Percentiles rank a stretch among this genome's conserved stretches.
These are phyloP conservation scores for Slavum lentiscoides DNA, from an alignment of 2,888 invertebrate species.

Conservation along the genomic window DNA sequence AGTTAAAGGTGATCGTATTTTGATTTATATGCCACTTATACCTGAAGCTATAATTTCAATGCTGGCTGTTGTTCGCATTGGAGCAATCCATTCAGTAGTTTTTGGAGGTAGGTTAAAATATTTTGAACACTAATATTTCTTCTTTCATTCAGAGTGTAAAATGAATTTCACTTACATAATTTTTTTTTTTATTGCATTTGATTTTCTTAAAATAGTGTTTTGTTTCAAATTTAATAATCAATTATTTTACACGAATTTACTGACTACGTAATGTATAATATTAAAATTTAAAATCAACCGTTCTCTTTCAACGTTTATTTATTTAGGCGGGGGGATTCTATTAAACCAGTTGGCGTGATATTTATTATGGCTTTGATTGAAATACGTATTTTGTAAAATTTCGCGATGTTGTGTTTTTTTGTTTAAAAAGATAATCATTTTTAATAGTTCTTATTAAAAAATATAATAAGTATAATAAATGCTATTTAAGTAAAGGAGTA, in stretches of 20 bases:
- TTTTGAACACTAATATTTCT: background rate
- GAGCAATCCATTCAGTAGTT: slow-evolving; percentile 91
- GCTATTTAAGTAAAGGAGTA: background rate
- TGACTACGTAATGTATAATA: background rate
- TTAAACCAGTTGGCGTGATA: too few species aligned
- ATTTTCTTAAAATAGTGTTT: background rate
- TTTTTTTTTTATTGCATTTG: background rate
- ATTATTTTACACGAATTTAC: background rate
- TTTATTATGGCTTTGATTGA: too few species aligned
- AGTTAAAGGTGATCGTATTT: slow-evolving; percentile 77
- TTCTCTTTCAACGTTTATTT: background rate
- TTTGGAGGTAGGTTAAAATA: slow-evolving; percentile 74
- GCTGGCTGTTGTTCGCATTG: slow-evolving; percentile 83
- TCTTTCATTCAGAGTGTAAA: background rate
- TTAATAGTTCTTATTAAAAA: background rate
- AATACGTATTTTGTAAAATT: background rate
- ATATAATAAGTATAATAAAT: background rate
- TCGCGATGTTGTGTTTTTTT: background rate
- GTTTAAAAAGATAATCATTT: background rate
- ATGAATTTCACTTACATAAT: background rate
- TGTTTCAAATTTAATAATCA: background rate
- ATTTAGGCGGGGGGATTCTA: background rate
- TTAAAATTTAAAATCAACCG: too few species aligned
- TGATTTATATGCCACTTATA: slow-evolving; percentile 94
- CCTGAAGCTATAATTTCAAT: slow-evolving; percentile 88